Evolutionary conservation across 2,113 vertebrate genomes (phyloP).

Genomic region (Megaceryle maxima): DNA sequence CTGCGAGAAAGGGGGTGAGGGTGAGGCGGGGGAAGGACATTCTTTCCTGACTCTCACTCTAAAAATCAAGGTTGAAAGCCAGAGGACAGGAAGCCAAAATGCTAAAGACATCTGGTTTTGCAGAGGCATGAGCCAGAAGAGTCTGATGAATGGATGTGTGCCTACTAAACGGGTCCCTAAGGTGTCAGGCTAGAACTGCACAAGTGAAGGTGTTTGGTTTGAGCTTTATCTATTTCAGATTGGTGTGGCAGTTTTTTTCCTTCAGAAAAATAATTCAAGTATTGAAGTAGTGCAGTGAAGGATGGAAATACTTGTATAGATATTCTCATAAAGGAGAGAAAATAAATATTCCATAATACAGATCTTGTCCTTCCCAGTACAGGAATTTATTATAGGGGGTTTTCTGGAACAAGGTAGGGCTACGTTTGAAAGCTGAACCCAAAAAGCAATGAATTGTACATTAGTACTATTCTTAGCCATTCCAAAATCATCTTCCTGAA

Average conservation of each 20-base stretch:
- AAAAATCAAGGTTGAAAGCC: not conserved
- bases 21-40: not conserved
- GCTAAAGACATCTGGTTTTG: not conserved
- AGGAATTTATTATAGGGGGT: not conserved
- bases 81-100: not conserved
- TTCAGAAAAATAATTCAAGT: not conserved
- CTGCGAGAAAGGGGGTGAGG: not conserved
- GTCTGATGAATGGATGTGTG: not conserved
- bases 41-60: not conserved
- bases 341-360: not conserved
- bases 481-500: not conserved
- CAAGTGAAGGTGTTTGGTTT: not conserved
- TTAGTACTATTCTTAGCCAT: not conserved
- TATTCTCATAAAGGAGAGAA: not conserved
- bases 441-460: not conserved
- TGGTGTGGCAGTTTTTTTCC: not conserved
- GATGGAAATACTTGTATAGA: not conserved
- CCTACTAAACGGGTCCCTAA: not conserved
- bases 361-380: not conserved
- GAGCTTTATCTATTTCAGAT: not conserved
- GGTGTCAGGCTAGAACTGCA: not conserved
- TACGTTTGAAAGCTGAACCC: not conserved
- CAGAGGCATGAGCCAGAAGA: not conserved
- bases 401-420: not conserved
- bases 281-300: not conserved